A percentile compares a stretch with the other conserved stretches of the same genome.
Evolutionary conservation across 2,888 invertebrate species (phyloP).

Genomic region (Hanleya hanleyi): DNA sequence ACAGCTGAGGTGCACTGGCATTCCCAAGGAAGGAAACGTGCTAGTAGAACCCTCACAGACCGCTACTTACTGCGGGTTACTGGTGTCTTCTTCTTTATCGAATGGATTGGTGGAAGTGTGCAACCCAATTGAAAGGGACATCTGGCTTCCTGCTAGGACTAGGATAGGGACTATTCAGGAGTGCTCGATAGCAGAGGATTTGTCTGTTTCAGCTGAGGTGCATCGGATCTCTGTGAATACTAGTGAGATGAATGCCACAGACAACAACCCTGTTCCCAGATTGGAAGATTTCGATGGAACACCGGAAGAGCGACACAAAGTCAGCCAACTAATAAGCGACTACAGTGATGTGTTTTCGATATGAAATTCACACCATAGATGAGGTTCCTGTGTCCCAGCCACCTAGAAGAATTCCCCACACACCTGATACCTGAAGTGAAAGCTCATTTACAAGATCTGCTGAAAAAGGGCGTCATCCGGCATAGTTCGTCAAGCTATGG

Average conservation of each 20-base stretch:
- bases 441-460: conserved; percentile 19
- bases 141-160: not conserved
- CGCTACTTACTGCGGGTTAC: no score
- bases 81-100: not conserved
- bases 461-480: conserved; percentile 29
- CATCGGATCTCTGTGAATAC: not conserved
- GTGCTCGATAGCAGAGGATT: not conserved
- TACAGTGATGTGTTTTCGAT: not conserved
- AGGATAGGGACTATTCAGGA: not conserved
- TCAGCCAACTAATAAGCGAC: not conserved
- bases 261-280: not conserved
- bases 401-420: conserved; percentile 19
- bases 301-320: not conserved
- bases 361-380: not conserved
- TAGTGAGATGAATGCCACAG: not conserved
- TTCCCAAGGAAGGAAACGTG: no score
- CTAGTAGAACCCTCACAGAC: no score
- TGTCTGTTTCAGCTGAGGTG: not conserved
- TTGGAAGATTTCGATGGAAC: not conserved
- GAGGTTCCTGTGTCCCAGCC: conserved; percentile 14
- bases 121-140: not conserved
- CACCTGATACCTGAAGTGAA: conserved; percentile 14
- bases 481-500: conserved; percentile 33
- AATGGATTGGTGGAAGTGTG: not conserved
- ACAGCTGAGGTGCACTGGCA: no score